These are phyloP conservation scores for Xenus cinereus DNA, from an alignment of 2,113 vertebrate species.

Conservation along the genomic window DNA sequence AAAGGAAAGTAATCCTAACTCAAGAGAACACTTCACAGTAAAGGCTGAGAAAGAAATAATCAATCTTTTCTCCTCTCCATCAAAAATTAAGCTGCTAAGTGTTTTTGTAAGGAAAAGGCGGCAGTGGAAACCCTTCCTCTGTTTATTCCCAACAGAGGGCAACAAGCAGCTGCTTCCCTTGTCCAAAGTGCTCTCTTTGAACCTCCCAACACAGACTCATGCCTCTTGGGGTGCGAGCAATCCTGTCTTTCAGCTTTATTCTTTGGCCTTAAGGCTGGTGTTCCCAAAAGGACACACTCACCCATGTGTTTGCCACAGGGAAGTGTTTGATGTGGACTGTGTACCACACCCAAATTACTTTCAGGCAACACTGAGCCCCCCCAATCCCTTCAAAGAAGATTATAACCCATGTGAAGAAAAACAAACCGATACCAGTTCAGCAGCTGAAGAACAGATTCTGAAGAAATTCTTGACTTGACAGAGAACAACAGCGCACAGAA, in stretches of 20 bases:
- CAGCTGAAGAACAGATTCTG: not conserved
- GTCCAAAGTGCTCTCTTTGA: not conserved
- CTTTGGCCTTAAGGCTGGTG: not conserved
- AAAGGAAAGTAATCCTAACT: not conserved
- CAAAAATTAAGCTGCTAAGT: not conserved
- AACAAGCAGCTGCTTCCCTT: not conserved
- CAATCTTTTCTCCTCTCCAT: not conserved
- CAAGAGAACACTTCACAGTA: not conserved
- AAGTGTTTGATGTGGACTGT: not conserved
- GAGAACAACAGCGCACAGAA: not conserved
- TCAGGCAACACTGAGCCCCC: not conserved
- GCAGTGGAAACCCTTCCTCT: not conserved
- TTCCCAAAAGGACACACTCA: rapidly evolving
- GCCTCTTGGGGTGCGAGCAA: not conserved
- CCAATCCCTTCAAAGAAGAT: not conserved
- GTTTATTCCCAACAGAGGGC: not conserved
- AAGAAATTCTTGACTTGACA: not conserved
- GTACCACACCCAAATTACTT: not conserved
- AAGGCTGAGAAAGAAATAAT: not conserved
- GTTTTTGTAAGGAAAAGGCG: not conserved
- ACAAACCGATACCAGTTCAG: not conserved
- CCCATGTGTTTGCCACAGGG: not conserved
- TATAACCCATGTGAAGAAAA: not conserved
- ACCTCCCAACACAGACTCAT: not conserved
- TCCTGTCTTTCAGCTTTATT: not conserved